Conservation (phyloP, 37 sponge, comb jelly and placozoan species). For the Halichondria panicea region DNA sequence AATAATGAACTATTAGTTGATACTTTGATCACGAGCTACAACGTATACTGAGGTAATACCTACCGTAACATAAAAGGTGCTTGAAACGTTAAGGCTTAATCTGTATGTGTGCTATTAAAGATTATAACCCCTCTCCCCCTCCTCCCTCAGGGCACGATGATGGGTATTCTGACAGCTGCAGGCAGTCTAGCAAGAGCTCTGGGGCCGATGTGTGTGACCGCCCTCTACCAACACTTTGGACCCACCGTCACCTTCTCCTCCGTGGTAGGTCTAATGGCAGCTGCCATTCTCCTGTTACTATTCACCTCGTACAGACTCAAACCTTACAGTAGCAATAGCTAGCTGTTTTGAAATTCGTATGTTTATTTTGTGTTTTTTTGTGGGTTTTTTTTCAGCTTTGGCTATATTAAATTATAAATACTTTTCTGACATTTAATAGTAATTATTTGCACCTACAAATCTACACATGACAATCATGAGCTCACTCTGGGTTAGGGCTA, state of each 20-base stretch:
- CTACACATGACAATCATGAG: no score
- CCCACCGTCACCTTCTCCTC: constrained; percentile 65
- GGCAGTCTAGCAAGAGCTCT: constrained; percentile 75
- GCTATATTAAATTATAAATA: neutral
- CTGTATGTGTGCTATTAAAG: no score
- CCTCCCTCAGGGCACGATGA: constrained; percentile 84
- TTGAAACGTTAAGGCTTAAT: no score
- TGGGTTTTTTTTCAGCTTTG: neutral
- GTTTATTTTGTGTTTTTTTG: neutral
- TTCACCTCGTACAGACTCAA: constrained; percentile 49
- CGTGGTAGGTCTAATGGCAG: constrained; percentile 42
- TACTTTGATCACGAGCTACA: no score
- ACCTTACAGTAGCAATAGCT: constrained; percentile 36
- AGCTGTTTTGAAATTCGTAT: neutral
- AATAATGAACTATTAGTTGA: no score
- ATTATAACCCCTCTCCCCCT: neutral
- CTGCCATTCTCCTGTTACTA: constrained; percentile 51
- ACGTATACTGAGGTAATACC: no score
- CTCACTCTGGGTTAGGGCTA: no score
- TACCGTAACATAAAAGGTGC: no score
- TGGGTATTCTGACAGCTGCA: constrained; percentile 77
- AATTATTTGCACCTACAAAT: no score
- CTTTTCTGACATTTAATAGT: no score
- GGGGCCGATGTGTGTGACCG: constrained; percentile 77
- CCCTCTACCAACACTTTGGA: constrained; percentile 61